These are phyloP conservation scores for Oedothorax gibbosus DNA, from an alignment of 1,140 invertebrate genomes.

Conservation along the genomic window DNA sequence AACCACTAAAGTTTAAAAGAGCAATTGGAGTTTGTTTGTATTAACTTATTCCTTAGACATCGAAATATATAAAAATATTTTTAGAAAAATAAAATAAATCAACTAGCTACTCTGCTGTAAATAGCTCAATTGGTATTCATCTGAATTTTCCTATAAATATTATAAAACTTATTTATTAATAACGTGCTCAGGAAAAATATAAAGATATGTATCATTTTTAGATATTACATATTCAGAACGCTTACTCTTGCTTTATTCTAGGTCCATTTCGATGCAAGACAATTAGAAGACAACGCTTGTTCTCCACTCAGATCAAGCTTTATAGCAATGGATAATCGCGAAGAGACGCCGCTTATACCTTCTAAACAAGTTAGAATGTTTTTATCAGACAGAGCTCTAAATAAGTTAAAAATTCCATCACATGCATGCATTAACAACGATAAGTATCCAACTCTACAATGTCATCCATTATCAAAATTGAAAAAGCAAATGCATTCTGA, in stretches of 20 bases:
- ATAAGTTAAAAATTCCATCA: slow-evolving; percentile 12
- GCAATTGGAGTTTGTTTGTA: no score
- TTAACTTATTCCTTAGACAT: no score
- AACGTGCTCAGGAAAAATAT: no score
- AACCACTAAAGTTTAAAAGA: no score
- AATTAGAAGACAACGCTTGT: slow-evolving; percentile 7
- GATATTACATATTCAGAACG: not conserved
- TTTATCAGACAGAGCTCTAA: slow-evolving; percentile 50
- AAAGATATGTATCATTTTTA: not conserved
- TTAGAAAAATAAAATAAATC: not conserved
- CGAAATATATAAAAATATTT: not conserved
- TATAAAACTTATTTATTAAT: no score
- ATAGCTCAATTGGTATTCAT: no score
- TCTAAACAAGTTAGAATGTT: slow-evolving; percentile 35
- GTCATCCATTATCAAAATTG: not conserved
- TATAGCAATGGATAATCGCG: slow-evolving; percentile 23
- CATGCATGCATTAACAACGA: not conserved
- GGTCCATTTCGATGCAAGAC: not conserved
- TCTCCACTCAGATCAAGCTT: slow-evolving; percentile 27
- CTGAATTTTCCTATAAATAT: no score
- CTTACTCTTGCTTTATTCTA: not conserved
- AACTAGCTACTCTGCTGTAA: not conserved
- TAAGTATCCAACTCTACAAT: not conserved
- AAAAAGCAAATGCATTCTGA: slow-evolving; percentile 34
- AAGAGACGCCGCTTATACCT: slow-evolving; percentile 3